Percentiles rank a stretch among this genome's conserved stretches.
Conservation (phyloP, 2,797 vertebrate species). For the Australoheros facetus region DNA sequence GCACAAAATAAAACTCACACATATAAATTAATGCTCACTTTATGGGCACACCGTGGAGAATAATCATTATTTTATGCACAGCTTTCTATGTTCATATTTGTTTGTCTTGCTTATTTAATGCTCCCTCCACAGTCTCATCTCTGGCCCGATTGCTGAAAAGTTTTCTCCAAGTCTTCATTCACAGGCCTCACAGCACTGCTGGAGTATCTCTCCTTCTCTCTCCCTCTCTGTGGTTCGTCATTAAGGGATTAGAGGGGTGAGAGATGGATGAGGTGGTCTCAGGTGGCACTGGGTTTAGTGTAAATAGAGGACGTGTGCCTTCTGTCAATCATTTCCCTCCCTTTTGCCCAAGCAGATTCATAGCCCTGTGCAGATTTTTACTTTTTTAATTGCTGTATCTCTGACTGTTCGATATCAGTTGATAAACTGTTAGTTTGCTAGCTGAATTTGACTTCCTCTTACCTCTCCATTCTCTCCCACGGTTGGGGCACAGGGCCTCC, state of each 20-base stretch:
- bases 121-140: not conserved
- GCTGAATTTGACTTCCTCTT: slow-evolving; percentile 53
- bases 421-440: slow-evolving; percentile 13
- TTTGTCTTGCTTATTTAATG: slow-evolving; percentile 10
- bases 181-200: not conserved
- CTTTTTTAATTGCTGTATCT: slow-evolving; percentile 11
- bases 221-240: slow-evolving; percentile 48
- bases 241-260: slow-evolving; percentile 60
- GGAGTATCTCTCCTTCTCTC: slow-evolving; percentile 13
- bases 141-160: not conserved
- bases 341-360: not conserved
- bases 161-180: not conserved
- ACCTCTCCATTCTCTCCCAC: slow-evolving; percentile 64
- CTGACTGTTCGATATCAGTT: slow-evolving; percentile 8
- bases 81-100: not conserved
- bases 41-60: not conserved
- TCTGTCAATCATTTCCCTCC: slow-evolving; percentile 44
- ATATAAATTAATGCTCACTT: slow-evolving; percentile 13
- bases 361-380: slow-evolving; percentile 1
- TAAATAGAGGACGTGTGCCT: slow-evolving; percentile 49
- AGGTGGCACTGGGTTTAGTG: slow-evolving; percentile 38
- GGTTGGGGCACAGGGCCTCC: slow-evolving; percentile 52
- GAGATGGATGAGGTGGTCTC: slow-evolving; percentile 40
- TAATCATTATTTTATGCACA: slow-evolving; percentile 20
- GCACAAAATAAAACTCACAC: slow-evolving; percentile 1